These are phyloP conservation scores for Hecatera dysodea DNA, from an alignment of 2,888 invertebrate genomes.

Conservation along the genomic window DNA sequence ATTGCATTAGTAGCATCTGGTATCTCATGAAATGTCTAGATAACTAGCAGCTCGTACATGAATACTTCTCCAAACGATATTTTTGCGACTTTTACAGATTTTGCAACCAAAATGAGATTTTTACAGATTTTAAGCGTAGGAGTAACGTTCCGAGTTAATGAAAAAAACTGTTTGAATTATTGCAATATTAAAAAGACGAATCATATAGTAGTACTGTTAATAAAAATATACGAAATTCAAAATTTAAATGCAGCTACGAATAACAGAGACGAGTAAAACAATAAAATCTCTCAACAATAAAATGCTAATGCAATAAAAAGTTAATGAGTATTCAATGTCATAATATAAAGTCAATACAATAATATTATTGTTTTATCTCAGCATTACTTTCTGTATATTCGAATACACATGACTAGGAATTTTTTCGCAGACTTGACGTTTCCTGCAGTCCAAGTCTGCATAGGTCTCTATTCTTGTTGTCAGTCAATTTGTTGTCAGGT, in stretches of 20 bases:
- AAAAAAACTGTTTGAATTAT: not conserved
- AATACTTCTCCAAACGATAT: not conserved
- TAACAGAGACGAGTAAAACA: not conserved
- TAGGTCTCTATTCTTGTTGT: too few relatives aligned
- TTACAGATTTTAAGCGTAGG: not conserved
- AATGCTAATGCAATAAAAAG: too few relatives aligned
- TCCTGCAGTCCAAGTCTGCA: too few relatives aligned
- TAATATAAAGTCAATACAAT: too few relatives aligned
- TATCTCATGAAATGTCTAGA: not conserved
- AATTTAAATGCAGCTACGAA: not conserved
- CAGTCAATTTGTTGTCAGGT: constrained; percentile 40
- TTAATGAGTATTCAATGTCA: too few relatives aligned
- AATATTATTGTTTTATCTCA: too few relatives aligned
- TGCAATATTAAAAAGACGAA: not conserved
- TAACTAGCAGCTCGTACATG: not conserved
- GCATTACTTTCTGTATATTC: too few relatives aligned
- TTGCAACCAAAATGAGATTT: not conserved
- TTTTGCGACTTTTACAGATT: not conserved
- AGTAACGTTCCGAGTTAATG: not conserved
- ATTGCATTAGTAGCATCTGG: constrained; percentile 20
- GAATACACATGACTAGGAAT: too few relatives aligned
- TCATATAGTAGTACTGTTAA: not conserved
- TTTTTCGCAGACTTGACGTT: too few relatives aligned
- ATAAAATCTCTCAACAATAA: constrained; percentile 17
- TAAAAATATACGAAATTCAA: constrained; percentile 3